Percentiles rank a stretch among this genome's conserved stretches.
These are phyloP conservation scores for Anoura caudifer DNA, from an alignment of 2,113 vertebrate genomes.

Conservation along the genomic window DNA sequence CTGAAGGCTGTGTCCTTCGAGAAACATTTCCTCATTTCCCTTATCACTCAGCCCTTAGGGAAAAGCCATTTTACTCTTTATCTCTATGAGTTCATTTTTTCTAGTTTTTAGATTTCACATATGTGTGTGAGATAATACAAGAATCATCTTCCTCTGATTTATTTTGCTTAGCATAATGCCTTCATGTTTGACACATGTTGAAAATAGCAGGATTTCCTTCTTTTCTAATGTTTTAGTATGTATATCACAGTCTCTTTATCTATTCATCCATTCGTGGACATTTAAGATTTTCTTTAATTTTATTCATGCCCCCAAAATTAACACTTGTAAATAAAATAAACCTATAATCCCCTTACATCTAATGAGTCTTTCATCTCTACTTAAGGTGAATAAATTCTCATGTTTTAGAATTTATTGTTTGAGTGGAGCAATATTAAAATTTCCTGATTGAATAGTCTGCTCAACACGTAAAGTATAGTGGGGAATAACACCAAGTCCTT, in stretches of 20 bases:
- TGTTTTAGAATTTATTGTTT: neutral
- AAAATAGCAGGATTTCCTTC: neutral
- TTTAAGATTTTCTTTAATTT: neutral
- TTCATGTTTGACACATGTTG: neutral
- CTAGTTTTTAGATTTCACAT: neutral
- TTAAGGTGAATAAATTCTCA: neutral
- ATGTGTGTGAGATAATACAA: neutral
- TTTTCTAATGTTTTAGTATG: neutral
- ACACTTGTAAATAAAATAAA: neutral
- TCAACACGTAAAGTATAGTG: neutral
- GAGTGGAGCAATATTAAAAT: neutral
- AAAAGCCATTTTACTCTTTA: neutral
- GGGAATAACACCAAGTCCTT: neutral
- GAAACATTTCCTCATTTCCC: neutral
- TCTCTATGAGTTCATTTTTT: neutral
- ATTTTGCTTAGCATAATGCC: neutral
- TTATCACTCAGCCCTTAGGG: neutral
- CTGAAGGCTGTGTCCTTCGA: neutral
- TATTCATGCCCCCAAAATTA: neutral
- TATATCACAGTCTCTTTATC: neutral
- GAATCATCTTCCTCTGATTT: neutral
- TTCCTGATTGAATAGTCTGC: neutral
- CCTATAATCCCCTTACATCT: neutral
- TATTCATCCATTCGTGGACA: neutral
- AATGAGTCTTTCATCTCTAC: neutral